Evolutionary conservation across 1,140 invertebrate species (phyloP), one percentile per base, ranked within the genome.

Genomic region (Leptinotarsa texana): DNA sequence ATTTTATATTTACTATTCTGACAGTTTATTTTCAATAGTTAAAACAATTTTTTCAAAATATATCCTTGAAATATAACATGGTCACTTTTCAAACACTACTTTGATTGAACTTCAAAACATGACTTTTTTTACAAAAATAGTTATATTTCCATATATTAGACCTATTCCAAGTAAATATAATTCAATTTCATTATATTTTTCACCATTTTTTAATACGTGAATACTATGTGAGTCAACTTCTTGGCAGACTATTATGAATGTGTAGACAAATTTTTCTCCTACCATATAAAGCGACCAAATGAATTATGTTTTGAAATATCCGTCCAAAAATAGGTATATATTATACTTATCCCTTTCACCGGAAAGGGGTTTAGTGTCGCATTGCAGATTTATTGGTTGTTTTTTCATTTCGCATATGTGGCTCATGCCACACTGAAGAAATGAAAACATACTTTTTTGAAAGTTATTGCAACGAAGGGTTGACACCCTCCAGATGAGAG

Each of bases 361-460:
- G 77, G 77, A 78, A 78, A 78, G 61, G 70, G 77, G 70, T 62
- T 75, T 72, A 75, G 71, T 51, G 74, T 78, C 72, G 70, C 61
- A 73, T 75, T 78, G 74, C 77, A 78, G 77, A 78, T 78, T 78
- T 78, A 78, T 78, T 73, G 61, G 70, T 75, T 72, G 72, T 78
- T 78, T 78, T 73, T 73, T 73, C 33, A 47, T 73, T 73, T 73
- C 42, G 71, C 71, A 63, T 73, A 65, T 73, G 71, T 42, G 71
- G 33, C 62, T 47, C 47, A 63, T 33, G 42, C 71, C 21, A 63
- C 62, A 63, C 21, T 27, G 62, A 48, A 72, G 71, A 49, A 27
- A 61, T 72, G 62, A 42, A 63, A 72, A 65, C 63, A 65, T 63
- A 33, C 33, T 22, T 62, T 72, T 62, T 27, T 47, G 8, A 62